Evolutionary conservation across 2,113 vertebrate genomes (phyloP).

Genomic region (Megaceryle maxima): DNA sequence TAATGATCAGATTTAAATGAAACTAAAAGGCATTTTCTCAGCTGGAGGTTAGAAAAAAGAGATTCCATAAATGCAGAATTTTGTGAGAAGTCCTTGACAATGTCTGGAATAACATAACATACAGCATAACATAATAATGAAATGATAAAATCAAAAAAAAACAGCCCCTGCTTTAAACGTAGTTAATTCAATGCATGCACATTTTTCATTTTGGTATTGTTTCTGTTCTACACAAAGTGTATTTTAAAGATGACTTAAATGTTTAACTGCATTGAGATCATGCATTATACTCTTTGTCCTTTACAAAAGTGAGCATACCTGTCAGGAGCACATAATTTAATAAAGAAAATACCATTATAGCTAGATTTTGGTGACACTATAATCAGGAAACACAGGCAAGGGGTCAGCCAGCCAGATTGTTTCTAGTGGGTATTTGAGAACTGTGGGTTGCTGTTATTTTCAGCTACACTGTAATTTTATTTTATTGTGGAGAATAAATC

Average conservation of each 20-base stretch:
- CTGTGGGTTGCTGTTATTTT: slow-evolving; percentile 29
- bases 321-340: slow-evolving; percentile 33
- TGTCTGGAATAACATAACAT: slow-evolving; percentile 23
- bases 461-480: slow-evolving; percentile 22
- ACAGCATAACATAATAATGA: slow-evolving; percentile 39
- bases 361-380: slow-evolving; percentile 29
- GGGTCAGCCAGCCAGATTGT: slow-evolving; percentile 25
- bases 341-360: slow-evolving; percentile 49
- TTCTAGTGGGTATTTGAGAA: background rate
- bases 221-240: slow-evolving; percentile 20
- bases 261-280: background rate
- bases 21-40: slow-evolving; percentile 72
- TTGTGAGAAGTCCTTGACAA: slow-evolving; percentile 49
- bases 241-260: slow-evolving; percentile 29
- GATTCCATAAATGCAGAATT: slow-evolving; percentile 57
- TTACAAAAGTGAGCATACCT: slow-evolving; percentile 1
- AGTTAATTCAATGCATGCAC: background rate
- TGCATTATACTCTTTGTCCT: slow-evolving; percentile 39
- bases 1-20: slow-evolving; percentile 68
- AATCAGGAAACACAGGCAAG: background rate
- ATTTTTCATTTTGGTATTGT: slow-evolving; percentile 48
- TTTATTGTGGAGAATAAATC: slow-evolving; percentile 49
- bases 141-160: slow-evolving; percentile 22
- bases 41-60: slow-evolving; percentile 66
- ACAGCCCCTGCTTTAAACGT: background rate